Base-by-base conservation (phyloP, 2,888 invertebrate species). In the Pseudeuparius sepicola region DNA sequence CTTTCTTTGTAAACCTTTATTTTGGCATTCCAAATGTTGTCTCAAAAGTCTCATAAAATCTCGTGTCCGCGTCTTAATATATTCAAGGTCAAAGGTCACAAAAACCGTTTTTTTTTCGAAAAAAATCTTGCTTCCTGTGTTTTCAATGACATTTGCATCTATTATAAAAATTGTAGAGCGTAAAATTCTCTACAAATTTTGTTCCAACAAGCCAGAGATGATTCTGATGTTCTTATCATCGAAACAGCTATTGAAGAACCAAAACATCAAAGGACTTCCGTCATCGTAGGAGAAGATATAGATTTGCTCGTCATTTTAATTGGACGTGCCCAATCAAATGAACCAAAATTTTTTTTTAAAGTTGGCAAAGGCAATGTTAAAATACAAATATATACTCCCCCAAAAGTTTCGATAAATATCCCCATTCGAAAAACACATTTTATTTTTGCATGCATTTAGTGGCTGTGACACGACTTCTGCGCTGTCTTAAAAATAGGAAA, bases 251-350 rank as follows among this genome's bases (percentile, higher is more conserved):
- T 11, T 31, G 55, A 41, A 30, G 36, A 36, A 51, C 49, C 50
- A 28, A 31, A 46, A 41, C 39, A 36, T 16, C 11, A 31, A 36
- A 28, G 29, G 11, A 51, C 47, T 42, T 36, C 43, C 17, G 51
- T 53, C 45, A 53, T 57, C 39, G 48, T 56, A 47, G 52, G 53
- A 51, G 47, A 56, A 55, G 56, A 59, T 49, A 53, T 54, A 20
- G 53, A 58, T 54, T 49, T 56, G 41, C 48, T 56, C 24, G 52
- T 56, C 38, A 47, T 56, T 53, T 50, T 56, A 50, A 56, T 54
- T 49, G 54, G 49, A 42, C 52, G n/a, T n/a, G 54, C 54, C 42
- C 50, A 39, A 32, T 50, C 37, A 35, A 38, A 46, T 37, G 28
- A 46, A 40, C 40, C 47, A 40, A 44, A 51, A 51, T 46, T 53